Conservation (phyloP, 2,888 invertebrate genomes). For the Pterostichus niger region DNA sequence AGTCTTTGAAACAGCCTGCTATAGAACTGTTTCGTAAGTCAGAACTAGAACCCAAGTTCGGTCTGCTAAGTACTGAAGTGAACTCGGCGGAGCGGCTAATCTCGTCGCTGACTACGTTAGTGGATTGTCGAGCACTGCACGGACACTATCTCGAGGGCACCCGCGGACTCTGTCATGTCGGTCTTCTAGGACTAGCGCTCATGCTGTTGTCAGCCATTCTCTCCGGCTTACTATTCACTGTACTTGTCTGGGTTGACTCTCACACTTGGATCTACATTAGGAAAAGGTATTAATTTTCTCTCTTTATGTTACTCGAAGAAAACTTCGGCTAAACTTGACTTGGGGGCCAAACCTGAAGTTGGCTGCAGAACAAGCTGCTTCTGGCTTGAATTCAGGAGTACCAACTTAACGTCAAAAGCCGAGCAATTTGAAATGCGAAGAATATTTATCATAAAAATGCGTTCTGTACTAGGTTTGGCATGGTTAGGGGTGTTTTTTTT, state of each 20-base stretch:
- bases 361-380: too few species aligned
- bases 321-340: too few species aligned
- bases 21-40: slow-evolving; percentile 78
- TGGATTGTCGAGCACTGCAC: slow-evolving; percentile 92
- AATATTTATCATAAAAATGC: too few species aligned
- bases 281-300: slow-evolving; percentile 82
- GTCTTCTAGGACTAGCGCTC: slow-evolving; percentile 89
- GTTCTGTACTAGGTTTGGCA: too few species aligned
- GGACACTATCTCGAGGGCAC: slow-evolving; percentile 90
- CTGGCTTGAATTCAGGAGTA: too few species aligned
- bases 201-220: slow-evolving; percentile 92
- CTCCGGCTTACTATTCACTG: slow-evolving; percentile 93
- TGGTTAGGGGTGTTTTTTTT: too few species aligned
- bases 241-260: slow-evolving; percentile 96
- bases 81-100: slow-evolving; percentile 87
- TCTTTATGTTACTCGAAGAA: too few species aligned
- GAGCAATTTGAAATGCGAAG: too few species aligned
- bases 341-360: too few species aligned
- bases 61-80: slow-evolving; percentile 87
- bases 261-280: slow-evolving; percentile 98
- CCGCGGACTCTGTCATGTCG: slow-evolving; percentile 90
- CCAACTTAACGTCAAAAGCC: too few species aligned
- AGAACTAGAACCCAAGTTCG: slow-evolving; percentile 86
- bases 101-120: slow-evolving; percentile 83
- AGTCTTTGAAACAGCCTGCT: slow-evolving; percentile 78